phyloP scores from a whole-genome alignment of 2,113 vertebrate species.

The Ivindomyrus marchei region DNA sequence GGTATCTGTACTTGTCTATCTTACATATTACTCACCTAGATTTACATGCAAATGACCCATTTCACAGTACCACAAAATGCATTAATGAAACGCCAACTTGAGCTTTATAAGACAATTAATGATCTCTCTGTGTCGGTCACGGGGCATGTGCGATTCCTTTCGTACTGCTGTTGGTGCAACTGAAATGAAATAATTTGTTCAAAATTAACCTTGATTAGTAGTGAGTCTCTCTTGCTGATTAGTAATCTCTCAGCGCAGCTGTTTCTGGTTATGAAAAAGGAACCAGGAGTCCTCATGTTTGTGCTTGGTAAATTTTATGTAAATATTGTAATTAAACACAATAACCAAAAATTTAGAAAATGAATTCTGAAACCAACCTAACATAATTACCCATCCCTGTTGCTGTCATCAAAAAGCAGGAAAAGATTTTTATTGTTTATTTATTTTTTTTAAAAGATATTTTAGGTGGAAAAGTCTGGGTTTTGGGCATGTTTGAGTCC shows the following conservation, averaged over 20 bases:
- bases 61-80: neutral
- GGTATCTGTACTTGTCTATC: neutral
- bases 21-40: neutral
- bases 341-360: constrained; percentile 6
- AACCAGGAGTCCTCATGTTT: neutral
- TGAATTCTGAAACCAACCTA: neutral
- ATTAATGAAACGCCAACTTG: neutral
- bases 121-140: neutral
- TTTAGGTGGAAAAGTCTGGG: neutral
- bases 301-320: neutral
- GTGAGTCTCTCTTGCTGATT: neutral
- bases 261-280: constrained; percentile 10
- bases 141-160: neutral
- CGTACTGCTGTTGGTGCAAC: neutral
- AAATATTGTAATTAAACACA: constrained; percentile 11
- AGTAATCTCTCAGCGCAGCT: constrained; percentile 4
- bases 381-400: constrained; percentile 1
- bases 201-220: constrained; percentile 5
- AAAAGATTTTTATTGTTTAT: neutral
- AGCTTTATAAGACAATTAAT: neutral
- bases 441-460: neutral
- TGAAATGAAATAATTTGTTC: constrained; percentile 8
- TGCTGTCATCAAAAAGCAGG: neutral
- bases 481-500: neutral
- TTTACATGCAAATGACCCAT: neutral